Evolutionary conservation across 2,113 vertebrate genomes (phyloP).

Genomic region (Scophthalmus maximus): DNA sequence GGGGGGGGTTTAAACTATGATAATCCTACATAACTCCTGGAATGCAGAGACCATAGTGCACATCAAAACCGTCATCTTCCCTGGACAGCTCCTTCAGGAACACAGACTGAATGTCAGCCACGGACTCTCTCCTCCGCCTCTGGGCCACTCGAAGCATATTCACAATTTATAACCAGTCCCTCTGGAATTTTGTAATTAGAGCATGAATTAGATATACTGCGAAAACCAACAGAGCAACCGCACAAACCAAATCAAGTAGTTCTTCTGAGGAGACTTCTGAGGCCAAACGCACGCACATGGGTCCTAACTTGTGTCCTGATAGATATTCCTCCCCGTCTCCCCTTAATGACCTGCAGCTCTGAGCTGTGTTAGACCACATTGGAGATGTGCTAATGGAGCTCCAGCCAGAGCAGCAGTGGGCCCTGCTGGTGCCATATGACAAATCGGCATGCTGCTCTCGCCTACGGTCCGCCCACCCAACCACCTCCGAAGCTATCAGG

Average conservation of each 20-base stretch:
- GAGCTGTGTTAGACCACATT: constrained; percentile 74
- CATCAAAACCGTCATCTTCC: constrained; percentile 64
- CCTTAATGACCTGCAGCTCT: constrained; percentile 58
- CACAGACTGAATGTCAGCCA: constrained; percentile 36
- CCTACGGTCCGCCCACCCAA: constrained; percentile 81
- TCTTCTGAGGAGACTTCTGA: constrained; percentile 42
- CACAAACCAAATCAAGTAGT: constrained; percentile 48
- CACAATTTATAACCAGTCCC: constrained; percentile 69
- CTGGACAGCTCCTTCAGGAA: constrained; percentile 53
- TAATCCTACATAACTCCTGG: constrained; percentile 80
- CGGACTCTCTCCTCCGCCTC: constrained; percentile 39
- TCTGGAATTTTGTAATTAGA: constrained; percentile 74
- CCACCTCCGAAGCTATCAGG: constrained; percentile 79
- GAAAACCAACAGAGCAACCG: constrained; percentile 49
- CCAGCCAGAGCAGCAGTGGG: constrained; percentile 78
- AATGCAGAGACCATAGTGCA: constrained; percentile 71
- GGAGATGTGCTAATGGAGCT: constrained; percentile 75
- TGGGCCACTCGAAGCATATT: constrained; percentile 50
- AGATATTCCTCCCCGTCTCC: constrained; percentile 30
- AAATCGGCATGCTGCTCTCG: constrained; percentile 80
- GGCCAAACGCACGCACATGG: constrained; percentile 23
- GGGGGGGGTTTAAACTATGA: constrained; percentile 53
- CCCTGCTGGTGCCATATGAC: constrained; percentile 81
- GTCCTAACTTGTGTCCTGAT: constrained; percentile 48
- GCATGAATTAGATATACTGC: constrained; percentile 64